A percentile compares a stretch with the other conserved stretches of the same genome.
These are phyloP conservation scores for Drosophila birchii DNA, from an alignment of 2,888 invertebrate species.

Conservation along the genomic window DNA sequence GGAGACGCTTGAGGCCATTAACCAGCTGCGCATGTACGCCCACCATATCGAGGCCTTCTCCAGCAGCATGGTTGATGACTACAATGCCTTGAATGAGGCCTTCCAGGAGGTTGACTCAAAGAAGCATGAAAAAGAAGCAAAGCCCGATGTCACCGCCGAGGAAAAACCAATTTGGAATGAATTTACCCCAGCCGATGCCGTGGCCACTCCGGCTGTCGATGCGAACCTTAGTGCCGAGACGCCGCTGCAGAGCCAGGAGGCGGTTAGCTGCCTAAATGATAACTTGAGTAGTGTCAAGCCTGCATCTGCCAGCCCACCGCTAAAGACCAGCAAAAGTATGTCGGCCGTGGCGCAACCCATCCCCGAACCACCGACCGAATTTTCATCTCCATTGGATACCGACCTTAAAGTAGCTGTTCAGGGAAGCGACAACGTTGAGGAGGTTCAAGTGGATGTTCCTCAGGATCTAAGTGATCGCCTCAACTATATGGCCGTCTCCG, in stretches of 20 bases:
- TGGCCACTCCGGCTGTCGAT: conserved; percentile 16
- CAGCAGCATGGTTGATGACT: conserved; percentile 59
- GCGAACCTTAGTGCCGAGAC: neutral
- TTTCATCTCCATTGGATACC: too few relatives aligned
- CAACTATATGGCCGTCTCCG: conserved; percentile 69
- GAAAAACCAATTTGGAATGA: conserved; percentile 34
- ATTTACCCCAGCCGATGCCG: conserved; percentile 39
- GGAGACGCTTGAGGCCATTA: conserved; percentile 66
- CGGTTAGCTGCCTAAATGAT: conserved; percentile 21
- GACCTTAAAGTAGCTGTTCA: conserved; percentile 4
- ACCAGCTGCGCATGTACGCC: conserved; percentile 65
- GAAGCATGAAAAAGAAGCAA: neutral
- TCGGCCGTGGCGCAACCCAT: conserved; percentile 3
- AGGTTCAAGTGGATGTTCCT: conserved; percentile 60
- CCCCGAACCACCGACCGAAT: neutral
- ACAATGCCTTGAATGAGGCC: conserved; percentile 23
- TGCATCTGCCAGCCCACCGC: neutral
- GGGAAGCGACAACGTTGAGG: conserved; percentile 12
- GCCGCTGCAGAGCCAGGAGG: neutral
- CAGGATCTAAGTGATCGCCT: conserved; percentile 55
- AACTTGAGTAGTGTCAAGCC: neutral
- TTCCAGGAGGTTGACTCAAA: neutral
- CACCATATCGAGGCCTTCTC: conserved; percentile 72
- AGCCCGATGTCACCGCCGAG: neutral
- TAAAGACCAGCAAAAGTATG: conserved; percentile 13